Evolutionary conservation across 2,797 vertebrate genomes (phyloP), one percentile per base, ranked within the genome.

Genomic region (Vultur gryphus): DNA sequence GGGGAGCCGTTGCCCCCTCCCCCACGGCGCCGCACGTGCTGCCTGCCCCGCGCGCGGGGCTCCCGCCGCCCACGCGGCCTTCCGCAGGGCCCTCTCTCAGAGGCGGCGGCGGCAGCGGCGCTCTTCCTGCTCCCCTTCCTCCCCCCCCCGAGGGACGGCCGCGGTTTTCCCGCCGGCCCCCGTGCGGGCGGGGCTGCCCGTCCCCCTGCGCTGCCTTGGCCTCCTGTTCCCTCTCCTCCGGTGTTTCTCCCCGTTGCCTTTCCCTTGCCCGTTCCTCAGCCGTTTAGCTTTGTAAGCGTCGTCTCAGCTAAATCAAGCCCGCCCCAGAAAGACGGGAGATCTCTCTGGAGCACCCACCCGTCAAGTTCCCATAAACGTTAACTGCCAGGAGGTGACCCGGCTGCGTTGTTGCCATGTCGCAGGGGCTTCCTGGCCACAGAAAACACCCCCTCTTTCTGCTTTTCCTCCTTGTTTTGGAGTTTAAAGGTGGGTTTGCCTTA

Each of bases 301-400:
- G 4, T 3, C n/a, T 25, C 13, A 1, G 24, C 46, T n/a, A 25
- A 35, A 54, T 1, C 3, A 6, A 66, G 39, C 37, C 19, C 49
- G 2, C 14, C 18, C 11, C 26, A 13, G 9, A 37, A 17, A 64
- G 10, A 11, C 7, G 1, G 23, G 28, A 16, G 14, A 19, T 14
- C 4, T 17, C 19, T 37, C 37, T 16, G n/a, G 24, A 29, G 19
- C 2, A 20, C 3, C 3, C 2, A 9, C 4, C 6, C 7, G 5
- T 5, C 33, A 28, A 23, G 61, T 28, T 14, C 16, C n/a, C 14
- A 2, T 37, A 25, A 4, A 23, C 29, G 20, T 26, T n/a, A 10
- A 37, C 20, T 33, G 21, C 17, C 37, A 8, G 18, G 23, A 35
- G 7, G 14, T 41, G 18, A 11, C 46, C 33, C 17, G 12, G 7